These are phyloP conservation scores for Odocoileus virginianus DNA, from an alignment of 2,113 vertebrate species.

Conservation along the genomic window DNA sequence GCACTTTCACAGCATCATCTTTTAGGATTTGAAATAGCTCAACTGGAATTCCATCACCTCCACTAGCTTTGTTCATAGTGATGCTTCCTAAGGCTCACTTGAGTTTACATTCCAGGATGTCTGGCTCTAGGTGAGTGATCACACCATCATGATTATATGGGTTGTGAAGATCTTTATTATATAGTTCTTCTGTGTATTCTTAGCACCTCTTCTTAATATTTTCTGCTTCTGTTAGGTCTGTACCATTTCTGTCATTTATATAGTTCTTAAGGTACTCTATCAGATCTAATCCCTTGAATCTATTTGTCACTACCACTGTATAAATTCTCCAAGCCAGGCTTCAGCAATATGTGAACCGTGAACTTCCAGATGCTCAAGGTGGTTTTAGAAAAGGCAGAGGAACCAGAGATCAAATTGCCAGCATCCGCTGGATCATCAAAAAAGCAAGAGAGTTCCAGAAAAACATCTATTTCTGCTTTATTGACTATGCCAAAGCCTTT, in stretches of 20 bases:
- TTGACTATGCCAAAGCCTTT: too few relatives aligned
- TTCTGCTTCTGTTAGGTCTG: not conserved
- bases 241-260: not conserved
- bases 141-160: not conserved
- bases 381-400: too few relatives aligned
- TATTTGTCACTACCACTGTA: not conserved
- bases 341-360: too few relatives aligned
- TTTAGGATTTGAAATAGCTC: not conserved
- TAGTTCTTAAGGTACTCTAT: not conserved
- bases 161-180: not conserved
- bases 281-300: not conserved
- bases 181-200: not conserved
- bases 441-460: too few relatives aligned
- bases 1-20: not conserved
- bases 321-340: not conserved
- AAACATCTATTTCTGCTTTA: too few relatives aligned
- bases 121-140: not conserved
- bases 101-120: not conserved
- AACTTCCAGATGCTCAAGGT: too few relatives aligned
- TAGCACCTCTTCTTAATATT: not conserved
- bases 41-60: not conserved
- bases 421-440: too few relatives aligned
- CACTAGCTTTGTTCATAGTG: not conserved
- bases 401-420: too few relatives aligned
- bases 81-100: not conserved